These are phyloP conservation scores for Sebastes minor DNA, from an alignment of 2,797 vertebrate species.

Conservation along the genomic window DNA sequence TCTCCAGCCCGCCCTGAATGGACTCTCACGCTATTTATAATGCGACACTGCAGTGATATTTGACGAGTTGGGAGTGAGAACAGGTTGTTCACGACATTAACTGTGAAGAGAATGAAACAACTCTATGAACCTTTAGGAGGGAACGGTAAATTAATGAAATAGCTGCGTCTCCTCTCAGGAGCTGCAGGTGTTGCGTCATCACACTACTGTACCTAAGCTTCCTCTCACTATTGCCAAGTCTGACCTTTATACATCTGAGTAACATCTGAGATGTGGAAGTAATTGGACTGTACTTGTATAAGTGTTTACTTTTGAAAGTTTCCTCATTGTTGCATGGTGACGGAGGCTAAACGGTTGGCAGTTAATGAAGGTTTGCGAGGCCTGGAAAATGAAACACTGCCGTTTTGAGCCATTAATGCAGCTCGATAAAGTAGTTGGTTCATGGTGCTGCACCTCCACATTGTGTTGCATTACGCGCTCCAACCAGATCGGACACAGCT, in stretches of 20 bases:
- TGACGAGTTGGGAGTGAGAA: no score
- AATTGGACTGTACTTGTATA: background rate
- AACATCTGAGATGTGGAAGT: background rate
- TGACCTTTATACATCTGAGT: background rate
- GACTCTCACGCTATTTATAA: no score
- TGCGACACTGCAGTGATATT: no score
- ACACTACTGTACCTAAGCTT: background rate
- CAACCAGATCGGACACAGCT: conserved; percentile 28
- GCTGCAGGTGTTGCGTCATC: background rate
- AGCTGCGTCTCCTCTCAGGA: background rate
- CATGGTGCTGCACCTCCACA: background rate
- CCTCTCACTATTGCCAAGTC: background rate
- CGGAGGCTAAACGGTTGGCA: background rate
- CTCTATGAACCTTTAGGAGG: background rate
- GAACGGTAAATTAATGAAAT: background rate
- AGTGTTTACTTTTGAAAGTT: background rate
- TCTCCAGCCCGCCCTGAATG: no score
- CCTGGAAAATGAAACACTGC: background rate
- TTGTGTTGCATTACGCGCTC: background rate
- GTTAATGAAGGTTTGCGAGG: background rate
- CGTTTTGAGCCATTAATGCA: background rate
- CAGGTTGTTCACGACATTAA: background rate
- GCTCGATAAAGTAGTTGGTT: background rate
- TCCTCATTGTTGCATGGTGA: background rate
- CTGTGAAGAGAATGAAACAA: background rate